Base-by-base conservation (phyloP, 2,113 vertebrate genomes). In the Dipodomys stephensi region DNA sequence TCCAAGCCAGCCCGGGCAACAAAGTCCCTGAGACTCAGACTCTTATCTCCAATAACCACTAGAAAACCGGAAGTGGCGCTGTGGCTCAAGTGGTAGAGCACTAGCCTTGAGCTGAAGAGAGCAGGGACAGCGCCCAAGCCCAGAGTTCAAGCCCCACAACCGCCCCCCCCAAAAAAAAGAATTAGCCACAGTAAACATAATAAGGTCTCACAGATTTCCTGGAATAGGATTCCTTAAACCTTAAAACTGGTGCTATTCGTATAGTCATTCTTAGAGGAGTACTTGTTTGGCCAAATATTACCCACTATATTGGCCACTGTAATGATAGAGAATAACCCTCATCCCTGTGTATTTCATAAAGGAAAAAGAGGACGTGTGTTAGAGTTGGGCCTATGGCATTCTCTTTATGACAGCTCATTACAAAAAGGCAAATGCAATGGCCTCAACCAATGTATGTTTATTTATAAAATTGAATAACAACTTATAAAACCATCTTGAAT, bases 401-500 rank as follows among this genome's bases (percentile, higher is more conserved):
- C 71, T 83, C 57, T 96, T 87, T 44, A 53, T 94, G 49, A 93
- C 60, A 85, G 79, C 83, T 88, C 68, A 88, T 88, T 94, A 93
- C 32, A 78, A 96, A 97, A 93, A 93, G 92, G 74, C 92, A 93
- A 91, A 92, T 82, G 49, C 30, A 73, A 35, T 93, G 68, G 64
- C 86, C 80, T 87, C 74, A 15, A 95, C 76, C 74, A 94, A 84
- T 74, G 57, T 73, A 83, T 78, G 23, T 87, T 96, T 96, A 96
- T 95, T 95, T 94, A 95, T 92, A 94, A 95, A 94, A 96, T 71
- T 95, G 89, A 90, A 67, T 83, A 90, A 94, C 23, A 88, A 80
- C 68, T 44, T 86, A 94, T 46, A 93, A 94, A 96, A 92, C 44
- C 78, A 0, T 90, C 91, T 83, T 90, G 79, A 93, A 94, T 94